Evolutionary conservation across 2,797 vertebrate genomes (phyloP).

Genomic region (Danio kyathit): DNA sequence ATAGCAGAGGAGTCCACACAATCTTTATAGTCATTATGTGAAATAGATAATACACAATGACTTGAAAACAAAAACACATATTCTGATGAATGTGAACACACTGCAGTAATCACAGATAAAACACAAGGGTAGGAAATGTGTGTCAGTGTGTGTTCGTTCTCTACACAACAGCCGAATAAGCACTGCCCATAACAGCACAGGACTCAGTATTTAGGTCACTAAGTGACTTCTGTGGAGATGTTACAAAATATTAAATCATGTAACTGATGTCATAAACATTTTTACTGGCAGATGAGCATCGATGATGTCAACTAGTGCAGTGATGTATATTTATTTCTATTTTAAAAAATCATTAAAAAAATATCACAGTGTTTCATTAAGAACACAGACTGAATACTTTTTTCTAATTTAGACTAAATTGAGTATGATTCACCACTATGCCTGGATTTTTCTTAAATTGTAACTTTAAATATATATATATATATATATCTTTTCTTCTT

Average conservation of each 20-base stretch:
- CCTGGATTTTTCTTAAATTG: too few species aligned
- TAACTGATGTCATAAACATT: conserved; percentile 50
- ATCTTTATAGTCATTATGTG: neutral
- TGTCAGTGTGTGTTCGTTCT: conserved; percentile 44
- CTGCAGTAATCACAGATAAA: conserved; percentile 13
- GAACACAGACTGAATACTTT: too few species aligned
- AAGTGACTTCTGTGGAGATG: conserved; percentile 39
- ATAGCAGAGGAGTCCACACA: neutral
- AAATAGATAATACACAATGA: neutral
- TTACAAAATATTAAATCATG: conserved; percentile 25
- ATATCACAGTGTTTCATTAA: neutral
- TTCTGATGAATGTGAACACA: neutral
- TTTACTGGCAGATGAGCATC: conserved; percentile 17
- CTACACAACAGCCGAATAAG: conserved; percentile 33
- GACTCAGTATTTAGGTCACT: conserved; percentile 55
- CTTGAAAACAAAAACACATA: neutral
- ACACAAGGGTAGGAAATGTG: conserved; percentile 8
- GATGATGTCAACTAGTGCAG: neutral
- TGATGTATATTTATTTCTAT: neutral
- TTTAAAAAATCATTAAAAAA: neutral
- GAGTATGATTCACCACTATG: too few species aligned
- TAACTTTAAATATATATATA: too few species aligned
- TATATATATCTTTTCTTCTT: too few species aligned
- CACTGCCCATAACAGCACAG: conserved; percentile 27
- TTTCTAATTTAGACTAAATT: too few species aligned